These are phyloP conservation scores for Tribolium madens DNA, from an alignment of 1,140 invertebrate species.

Conservation along the genomic window DNA sequence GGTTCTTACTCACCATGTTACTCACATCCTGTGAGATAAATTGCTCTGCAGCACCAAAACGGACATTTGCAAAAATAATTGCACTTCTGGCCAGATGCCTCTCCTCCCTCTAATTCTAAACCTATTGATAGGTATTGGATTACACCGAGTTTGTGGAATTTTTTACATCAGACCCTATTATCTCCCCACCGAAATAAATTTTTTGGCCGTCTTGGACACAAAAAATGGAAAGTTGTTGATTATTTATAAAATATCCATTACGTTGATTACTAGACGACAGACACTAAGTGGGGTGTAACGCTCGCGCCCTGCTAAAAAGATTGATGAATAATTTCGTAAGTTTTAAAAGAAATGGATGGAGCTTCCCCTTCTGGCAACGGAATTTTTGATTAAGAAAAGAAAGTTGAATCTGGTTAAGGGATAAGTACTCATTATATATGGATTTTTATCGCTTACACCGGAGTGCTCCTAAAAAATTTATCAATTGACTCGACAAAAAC, in stretches of 20 bases:
- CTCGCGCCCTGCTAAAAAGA: conserved; percentile 23
- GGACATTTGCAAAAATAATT: conserved; percentile 51
- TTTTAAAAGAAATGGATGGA: conserved; percentile 38
- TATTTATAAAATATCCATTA: conserved; percentile 46
- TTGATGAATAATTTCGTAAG: conserved; percentile 43
- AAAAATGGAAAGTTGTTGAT: conserved; percentile 38
- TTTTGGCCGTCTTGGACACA: background rate
- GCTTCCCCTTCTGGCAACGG: conserved; percentile 31
- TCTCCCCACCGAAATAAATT: background rate
- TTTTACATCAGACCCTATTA: conserved; percentile 1
- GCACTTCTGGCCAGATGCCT: conserved; percentile 38
- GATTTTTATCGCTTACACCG: background rate
- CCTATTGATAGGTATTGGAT: conserved; percentile 44
- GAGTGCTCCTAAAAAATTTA: background rate
- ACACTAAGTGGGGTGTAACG: conserved; percentile 37
- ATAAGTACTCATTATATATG: conserved; percentile 32
- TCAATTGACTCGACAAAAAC: background rate
- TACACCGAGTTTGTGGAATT: conserved; percentile 42
- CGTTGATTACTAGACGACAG: conserved; percentile 42
- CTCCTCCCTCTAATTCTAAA: background rate
- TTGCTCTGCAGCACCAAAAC: conserved; percentile 24
- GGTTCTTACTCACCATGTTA: conserved; percentile 42
- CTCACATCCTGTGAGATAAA: conserved; percentile 46
- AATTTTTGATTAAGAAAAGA: conserved; percentile 37
- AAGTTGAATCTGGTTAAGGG: conserved; percentile 28